Conservation (phyloP, 2,113 vertebrate genomes). For the Tychaedon coryphoeus region DNA sequence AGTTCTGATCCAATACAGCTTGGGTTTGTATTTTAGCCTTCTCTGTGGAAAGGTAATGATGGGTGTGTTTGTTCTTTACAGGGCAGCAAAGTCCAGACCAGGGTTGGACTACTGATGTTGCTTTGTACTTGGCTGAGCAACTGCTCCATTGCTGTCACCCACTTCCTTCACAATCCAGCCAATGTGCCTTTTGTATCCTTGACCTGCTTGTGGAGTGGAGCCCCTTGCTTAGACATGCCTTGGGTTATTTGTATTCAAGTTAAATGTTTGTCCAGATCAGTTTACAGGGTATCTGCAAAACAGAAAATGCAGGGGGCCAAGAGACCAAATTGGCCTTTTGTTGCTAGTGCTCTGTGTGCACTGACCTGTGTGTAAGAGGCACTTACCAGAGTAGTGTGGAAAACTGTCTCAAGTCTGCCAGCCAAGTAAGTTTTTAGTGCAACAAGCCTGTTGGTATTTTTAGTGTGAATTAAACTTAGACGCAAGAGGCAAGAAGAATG, state of each 20-base stretch:
- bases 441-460: not conserved
- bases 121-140: constrained; percentile 97
- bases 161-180: constrained; percentile 96
- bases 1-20: not conserved
- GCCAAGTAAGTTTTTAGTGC: rapidly evolving
- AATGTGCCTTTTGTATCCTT: constrained; percentile 99
- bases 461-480: rapidly evolving
- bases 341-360: not conserved
- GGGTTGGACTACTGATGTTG: constrained; percentile 94
- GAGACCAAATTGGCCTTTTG: not conserved
- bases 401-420: not conserved
- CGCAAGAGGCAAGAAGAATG: not conserved
- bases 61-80: constrained; percentile 60
- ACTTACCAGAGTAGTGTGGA: rapidly evolving
- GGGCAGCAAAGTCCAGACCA: constrained; percentile 98
- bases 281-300: not conserved
- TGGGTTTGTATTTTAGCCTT: not conserved
- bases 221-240: rapidly evolving
- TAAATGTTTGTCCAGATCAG: not conserved
- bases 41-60: not conserved
- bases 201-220: not conserved
- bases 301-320: not conserved
- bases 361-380: not conserved
- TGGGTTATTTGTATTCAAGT: rapidly evolving
- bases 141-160: constrained; percentile 96